Evolutionary conservation across 2,113 vertebrate species (phyloP).

Genomic region (Carassius gibelio): DNA sequence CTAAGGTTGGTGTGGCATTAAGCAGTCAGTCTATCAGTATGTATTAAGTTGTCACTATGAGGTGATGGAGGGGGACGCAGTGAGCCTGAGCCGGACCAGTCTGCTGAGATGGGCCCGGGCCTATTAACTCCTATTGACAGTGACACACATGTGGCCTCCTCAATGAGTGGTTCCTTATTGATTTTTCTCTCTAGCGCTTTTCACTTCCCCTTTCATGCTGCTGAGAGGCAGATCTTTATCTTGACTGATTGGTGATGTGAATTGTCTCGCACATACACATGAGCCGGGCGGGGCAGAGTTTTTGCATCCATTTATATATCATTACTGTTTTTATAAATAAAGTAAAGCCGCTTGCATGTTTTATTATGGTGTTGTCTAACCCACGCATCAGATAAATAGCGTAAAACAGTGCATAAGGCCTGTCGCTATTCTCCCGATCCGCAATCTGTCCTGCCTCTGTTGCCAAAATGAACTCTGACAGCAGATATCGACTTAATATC

Average conservation of each 20-base stretch:
- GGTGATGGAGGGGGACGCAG: conserved; percentile 58
- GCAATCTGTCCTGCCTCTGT: conserved; percentile 56
- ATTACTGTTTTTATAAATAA: neutral
- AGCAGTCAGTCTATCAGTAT: conserved; percentile 77
- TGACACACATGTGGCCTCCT: conserved; percentile 97
- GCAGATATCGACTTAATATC: conserved; percentile 92
- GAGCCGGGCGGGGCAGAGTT: conserved; percentile 42
- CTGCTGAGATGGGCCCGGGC: conserved; percentile 85
- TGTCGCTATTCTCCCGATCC: neutral
- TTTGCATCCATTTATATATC: neutral
- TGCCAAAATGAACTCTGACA: conserved; percentile 78
- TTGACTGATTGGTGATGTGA: conserved; percentile 89
- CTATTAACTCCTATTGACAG: conserved; percentile 99
- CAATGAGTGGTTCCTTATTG: conserved; percentile 98
- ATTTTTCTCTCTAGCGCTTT: conserved; percentile 94
- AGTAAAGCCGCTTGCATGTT: neutral
- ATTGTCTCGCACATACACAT: conserved; percentile 69
- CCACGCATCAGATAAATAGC: neutral
- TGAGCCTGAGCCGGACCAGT: conserved; percentile 78
- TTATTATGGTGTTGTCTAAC: neutral
- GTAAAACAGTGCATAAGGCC: neutral
- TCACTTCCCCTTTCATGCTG: conserved; percentile 91
- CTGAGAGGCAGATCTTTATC: conserved; percentile 97
- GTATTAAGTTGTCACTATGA: conserved; percentile 78
- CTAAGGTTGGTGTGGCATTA: conserved; percentile 72